Conservation (phyloP, 2,113 vertebrate species). For the Oplegnathus fasciatus region DNA sequence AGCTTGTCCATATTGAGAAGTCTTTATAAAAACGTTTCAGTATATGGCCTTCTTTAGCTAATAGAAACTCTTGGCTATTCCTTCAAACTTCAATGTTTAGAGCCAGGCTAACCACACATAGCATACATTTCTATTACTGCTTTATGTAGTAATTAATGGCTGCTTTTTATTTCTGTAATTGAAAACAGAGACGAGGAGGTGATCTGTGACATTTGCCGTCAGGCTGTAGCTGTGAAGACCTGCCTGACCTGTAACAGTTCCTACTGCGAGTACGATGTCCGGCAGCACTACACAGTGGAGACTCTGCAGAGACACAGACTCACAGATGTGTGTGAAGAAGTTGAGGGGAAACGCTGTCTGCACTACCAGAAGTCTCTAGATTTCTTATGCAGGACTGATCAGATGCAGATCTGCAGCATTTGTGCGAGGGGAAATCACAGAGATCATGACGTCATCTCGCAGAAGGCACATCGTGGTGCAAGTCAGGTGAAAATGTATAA, state of each 20-base stretch:
- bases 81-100: not conserved
- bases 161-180: not conserved
- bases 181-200: conserved; percentile 2
- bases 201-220: conserved; percentile 24
- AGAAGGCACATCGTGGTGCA: not conserved
- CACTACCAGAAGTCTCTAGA: conserved; percentile 10
- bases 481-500: conserved; percentile 7
- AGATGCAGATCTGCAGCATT: conserved; percentile 33
- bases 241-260: conserved; percentile 40
- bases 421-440: conserved; percentile 31
- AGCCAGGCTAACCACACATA: not conserved
- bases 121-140: not conserved
- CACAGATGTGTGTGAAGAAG: not conserved
- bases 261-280: conserved; percentile 19
- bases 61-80: not conserved
- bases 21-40: not conserved
- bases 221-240: conserved; percentile 26
- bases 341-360: not conserved
- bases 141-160: not conserved
- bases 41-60: not conserved
- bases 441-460: conserved; percentile 21
- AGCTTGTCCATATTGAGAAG: not conserved
- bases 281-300: conserved; percentile 10
- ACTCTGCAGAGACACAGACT: conserved; percentile 11
- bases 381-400: conserved; percentile 32